These are phyloP conservation scores for Zootermopsis nevadensis DNA, from an alignment of 2,888 invertebrate species.

Conservation along the genomic window DNA sequence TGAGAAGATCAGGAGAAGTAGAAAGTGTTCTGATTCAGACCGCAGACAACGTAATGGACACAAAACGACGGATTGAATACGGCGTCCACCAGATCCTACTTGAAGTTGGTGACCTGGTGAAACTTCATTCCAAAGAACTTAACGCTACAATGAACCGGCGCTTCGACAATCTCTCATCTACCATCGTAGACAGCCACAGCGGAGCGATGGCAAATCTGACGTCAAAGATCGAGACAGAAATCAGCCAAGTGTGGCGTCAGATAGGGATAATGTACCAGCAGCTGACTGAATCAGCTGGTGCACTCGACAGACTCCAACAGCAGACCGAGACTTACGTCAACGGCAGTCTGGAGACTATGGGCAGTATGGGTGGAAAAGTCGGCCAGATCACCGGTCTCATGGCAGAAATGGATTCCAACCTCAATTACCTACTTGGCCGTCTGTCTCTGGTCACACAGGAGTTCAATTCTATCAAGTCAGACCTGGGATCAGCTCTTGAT, in stretches of 20 bases:
- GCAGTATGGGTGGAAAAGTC: slow-evolving; percentile 82
- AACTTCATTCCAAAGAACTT: slow-evolving; percentile 72
- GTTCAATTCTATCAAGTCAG: slow-evolving; percentile 83
- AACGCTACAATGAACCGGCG: slow-evolving; percentile 75
- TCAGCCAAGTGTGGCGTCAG: slow-evolving; percentile 89
- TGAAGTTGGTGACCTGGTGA: slow-evolving; percentile 78
- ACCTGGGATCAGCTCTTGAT: slow-evolving; percentile 78
- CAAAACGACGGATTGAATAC: slow-evolving; percentile 85
- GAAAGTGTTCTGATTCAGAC: slow-evolving; percentile 84
- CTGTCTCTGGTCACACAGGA: slow-evolving; percentile 85
- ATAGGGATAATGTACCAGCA: slow-evolving; percentile 90
- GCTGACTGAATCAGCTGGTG: slow-evolving; percentile 78
- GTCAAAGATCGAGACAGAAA: slow-evolving; percentile 80
- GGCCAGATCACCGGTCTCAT: slow-evolving; percentile 81
- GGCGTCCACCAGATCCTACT: slow-evolving; percentile 84
- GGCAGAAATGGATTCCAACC: slow-evolving; percentile 81
- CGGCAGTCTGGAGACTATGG: slow-evolving; percentile 80
- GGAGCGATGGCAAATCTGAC: slow-evolving; percentile 79
- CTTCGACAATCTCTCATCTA: slow-evolving; percentile 76
- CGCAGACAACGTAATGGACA: slow-evolving; percentile 85
- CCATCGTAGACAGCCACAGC: slow-evolving; percentile 78
- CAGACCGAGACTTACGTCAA: slow-evolving; percentile 85
- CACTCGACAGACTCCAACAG: slow-evolving; percentile 80
- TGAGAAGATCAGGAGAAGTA: slow-evolving; percentile 74
- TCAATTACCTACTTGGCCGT: slow-evolving; percentile 84